Evolutionary conservation across 2,888 invertebrate genomes (phyloP).

Genomic region (Cistogaster globosa): DNA sequence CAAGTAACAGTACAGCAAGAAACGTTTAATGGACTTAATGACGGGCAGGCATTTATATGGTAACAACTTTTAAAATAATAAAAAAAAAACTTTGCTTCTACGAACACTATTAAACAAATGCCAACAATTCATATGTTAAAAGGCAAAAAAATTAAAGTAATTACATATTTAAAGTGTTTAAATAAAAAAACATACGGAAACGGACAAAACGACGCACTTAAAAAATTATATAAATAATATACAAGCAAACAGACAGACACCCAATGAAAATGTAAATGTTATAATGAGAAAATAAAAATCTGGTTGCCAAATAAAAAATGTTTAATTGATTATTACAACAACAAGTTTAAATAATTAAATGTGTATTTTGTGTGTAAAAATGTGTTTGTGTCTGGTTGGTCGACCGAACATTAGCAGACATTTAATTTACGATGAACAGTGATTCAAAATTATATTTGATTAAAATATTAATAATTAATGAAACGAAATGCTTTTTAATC

Average conservation of each 20-base stretch:
- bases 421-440: slow-evolving; percentile 14
- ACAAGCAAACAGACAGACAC: slow-evolving; percentile 2
- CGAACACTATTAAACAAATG: slow-evolving; percentile 1
- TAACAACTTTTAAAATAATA: slow-evolving; percentile 60
- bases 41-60: slow-evolving; percentile 67
- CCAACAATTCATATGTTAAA: slow-evolving; percentile 15
- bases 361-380: not conserved
- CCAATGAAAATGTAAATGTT: slow-evolving; percentile 48
- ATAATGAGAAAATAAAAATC: slow-evolving; percentile 28
- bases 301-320: slow-evolving; percentile 2
- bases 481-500: slow-evolving; percentile 19
- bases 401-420: not conserved
- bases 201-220: slow-evolving; percentile 50
- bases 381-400: not conserved
- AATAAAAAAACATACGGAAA: slow-evolving; percentile 51
- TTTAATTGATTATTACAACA: slow-evolving; percentile 37
- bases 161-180: slow-evolving; percentile 48
- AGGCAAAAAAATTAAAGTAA: slow-evolving; percentile 25
- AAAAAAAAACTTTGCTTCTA: slow-evolving; percentile 23
- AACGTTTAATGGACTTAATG: slow-evolving; percentile 65
- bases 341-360: slow-evolving; percentile 32
- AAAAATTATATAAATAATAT: slow-evolving; percentile 43
- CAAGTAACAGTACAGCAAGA: not conserved
- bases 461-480: slow-evolving; percentile 26
- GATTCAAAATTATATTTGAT: slow-evolving; percentile 19